phyloP scores from a whole-genome alignment of 2,113 vertebrate species.

The Heterotis niloticus region DNA sequence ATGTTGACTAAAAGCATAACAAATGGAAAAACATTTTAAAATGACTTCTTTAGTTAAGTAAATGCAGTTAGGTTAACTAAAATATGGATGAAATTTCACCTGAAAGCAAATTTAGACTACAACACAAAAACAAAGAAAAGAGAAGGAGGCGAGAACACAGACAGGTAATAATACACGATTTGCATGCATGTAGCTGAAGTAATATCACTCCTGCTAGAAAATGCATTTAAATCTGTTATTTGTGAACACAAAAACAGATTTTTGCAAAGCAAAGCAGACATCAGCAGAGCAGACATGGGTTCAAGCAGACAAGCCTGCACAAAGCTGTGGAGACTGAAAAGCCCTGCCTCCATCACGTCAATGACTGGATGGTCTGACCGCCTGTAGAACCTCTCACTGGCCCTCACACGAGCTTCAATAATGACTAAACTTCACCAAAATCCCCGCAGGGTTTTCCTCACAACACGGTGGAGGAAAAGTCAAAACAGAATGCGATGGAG shows the following conservation, averaged over 20 bases:
- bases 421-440: not conserved
- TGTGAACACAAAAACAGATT: constrained; percentile 34
- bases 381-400: constrained; percentile 58
- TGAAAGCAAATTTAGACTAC: constrained; percentile 30
- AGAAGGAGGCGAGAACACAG: constrained; percentile 41
- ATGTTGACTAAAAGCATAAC: constrained; percentile 64
- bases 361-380: constrained; percentile 50
- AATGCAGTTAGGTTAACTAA: constrained; percentile 26
- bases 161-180: constrained; percentile 54
- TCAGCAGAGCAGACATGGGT: constrained; percentile 63
- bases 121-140: constrained; percentile 46
- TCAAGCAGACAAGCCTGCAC: constrained; percentile 62
- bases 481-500: constrained; percentile 62
- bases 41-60: constrained; percentile 54
- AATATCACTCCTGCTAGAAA: constrained; percentile 46
- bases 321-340: constrained; percentile 65
- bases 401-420: constrained; percentile 43
- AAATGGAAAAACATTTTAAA: constrained; percentile 44
- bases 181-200: constrained; percentile 68
- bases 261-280: constrained; percentile 63
- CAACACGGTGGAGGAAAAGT: constrained; percentile 62
- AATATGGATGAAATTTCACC: constrained; percentile 27
- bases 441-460: constrained; percentile 36
- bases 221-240: constrained; percentile 54
- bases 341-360: constrained; percentile 58